These are phyloP conservation scores for Fukomys damarensis DNA, from an alignment of 2,113 vertebrate species.

Conservation along the genomic window DNA sequence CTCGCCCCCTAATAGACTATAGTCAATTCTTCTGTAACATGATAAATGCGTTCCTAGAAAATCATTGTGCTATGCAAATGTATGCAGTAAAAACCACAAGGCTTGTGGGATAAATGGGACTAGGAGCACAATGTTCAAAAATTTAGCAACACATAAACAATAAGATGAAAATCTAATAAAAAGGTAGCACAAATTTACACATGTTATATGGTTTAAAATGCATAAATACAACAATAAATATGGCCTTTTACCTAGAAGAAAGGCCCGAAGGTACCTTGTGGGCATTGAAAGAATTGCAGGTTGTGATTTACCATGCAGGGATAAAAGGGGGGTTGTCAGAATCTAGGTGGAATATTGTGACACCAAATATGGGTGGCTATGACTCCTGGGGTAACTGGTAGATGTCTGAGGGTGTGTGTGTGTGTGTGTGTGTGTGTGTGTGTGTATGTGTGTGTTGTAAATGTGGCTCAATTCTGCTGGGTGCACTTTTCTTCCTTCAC, in stretches of 20 bases:
- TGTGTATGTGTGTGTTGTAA: not conserved
- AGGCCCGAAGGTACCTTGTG: not conserved
- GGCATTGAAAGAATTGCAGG: not conserved
- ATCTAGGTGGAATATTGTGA: not conserved
- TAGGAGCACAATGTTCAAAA: conserved; percentile 28
- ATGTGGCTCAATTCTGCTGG: not conserved
- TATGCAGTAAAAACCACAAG: conserved; percentile 43
- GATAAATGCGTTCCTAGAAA: conserved; percentile 47
- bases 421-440: not conserved
- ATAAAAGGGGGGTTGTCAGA: not conserved
- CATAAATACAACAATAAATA: not conserved
- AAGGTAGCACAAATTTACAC: not conserved
- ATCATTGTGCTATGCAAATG: conserved; percentile 46
- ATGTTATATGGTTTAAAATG: not conserved
- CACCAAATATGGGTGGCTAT: not conserved
- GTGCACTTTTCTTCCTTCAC: not conserved
- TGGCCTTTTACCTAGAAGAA: not conserved
- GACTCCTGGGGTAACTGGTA: not conserved
- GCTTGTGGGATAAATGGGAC: conserved; percentile 52
- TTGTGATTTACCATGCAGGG: not conserved
- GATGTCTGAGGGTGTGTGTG: not conserved
- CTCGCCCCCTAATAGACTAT: not conserved
- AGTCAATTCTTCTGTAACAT: conserved; percentile 8
- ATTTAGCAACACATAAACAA: conserved; percentile 38
- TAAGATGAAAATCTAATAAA: conserved; percentile 37